A percentile compares a stretch with the other conserved stretches of the same genome.
Evolutionary conservation across 2,888 invertebrate genomes (phyloP).

Genomic region (Digitonthophagus gazella): DNA sequence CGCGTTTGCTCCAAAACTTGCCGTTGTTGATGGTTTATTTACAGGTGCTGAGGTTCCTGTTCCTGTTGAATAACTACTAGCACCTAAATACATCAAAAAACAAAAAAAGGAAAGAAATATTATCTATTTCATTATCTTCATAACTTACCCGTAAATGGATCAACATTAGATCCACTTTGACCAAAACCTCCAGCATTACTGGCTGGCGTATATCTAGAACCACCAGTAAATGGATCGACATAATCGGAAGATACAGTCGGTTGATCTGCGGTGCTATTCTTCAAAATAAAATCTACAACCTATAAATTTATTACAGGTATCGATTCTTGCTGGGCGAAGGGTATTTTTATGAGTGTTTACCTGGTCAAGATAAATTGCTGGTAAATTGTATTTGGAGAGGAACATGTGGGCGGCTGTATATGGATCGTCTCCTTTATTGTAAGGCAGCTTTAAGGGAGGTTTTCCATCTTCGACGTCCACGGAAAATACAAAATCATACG

Average conservation of each 20-base stretch:
- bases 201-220: constrained; percentile 62
- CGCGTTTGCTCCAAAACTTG: constrained; percentile 45
- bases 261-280: constrained; percentile 62
- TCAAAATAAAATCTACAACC: constrained; percentile 89
- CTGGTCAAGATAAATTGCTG: constrained; percentile 84
- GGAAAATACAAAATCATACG: constrained; percentile 93
- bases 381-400: constrained; percentile 79
- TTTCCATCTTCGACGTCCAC: constrained; percentile 93
- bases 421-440: constrained; percentile 86
- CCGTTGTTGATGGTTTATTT: constrained; percentile 6
- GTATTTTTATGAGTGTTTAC: constrained; percentile 31
- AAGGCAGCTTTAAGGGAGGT: constrained; percentile 87
- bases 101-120: not conserved
- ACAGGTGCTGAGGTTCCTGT: constrained; percentile 2
- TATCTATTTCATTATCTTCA: no score
- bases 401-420: constrained; percentile 90
- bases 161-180: constrained; percentile 48
- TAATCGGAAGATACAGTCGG: constrained; percentile 49
- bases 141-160: constrained; percentile 64
- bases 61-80: constrained; percentile 46
- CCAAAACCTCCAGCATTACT: constrained; percentile 33
- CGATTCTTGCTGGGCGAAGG: no score
- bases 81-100: constrained; percentile 37
- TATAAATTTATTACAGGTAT: constrained; percentile 29
- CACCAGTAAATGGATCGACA: constrained; percentile 71